These are phyloP conservation scores for Gadus macrocephalus DNA, from an alignment of 2,113 vertebrate species.

Conservation along the genomic window DNA sequence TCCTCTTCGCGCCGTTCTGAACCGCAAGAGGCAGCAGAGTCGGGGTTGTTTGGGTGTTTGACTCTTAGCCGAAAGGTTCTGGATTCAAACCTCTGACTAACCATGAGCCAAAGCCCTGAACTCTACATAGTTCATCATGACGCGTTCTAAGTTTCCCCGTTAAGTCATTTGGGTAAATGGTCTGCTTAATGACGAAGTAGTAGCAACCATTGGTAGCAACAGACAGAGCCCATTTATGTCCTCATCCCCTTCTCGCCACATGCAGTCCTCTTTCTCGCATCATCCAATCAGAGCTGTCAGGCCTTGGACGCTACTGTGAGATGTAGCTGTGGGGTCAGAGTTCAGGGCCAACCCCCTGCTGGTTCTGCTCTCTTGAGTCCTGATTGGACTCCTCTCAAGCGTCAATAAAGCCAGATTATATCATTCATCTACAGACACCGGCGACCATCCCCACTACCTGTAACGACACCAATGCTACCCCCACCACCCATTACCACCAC, in stretches of 20 bases:
- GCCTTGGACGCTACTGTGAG: slow-evolving; percentile 40
- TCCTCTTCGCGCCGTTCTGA: slow-evolving; percentile 47
- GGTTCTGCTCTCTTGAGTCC: slow-evolving; percentile 53
- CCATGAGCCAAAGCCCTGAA: too few relatives aligned
- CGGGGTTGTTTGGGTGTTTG: too few relatives aligned
- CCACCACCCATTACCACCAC: background rate
- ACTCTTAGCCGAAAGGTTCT: too few relatives aligned
- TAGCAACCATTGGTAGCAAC: slow-evolving; percentile 23
- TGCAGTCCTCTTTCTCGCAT: slow-evolving; percentile 38
- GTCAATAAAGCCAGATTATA: slow-evolving; percentile 63
- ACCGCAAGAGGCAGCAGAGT: too few relatives aligned
- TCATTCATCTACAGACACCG: slow-evolving; percentile 54
- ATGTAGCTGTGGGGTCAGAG: slow-evolving; percentile 50
- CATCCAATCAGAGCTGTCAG: slow-evolving; percentile 49
- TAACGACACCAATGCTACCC: too few relatives aligned
- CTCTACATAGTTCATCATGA: too few relatives aligned
- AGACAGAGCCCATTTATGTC: slow-evolving; percentile 30
- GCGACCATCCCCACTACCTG: slow-evolving; percentile 2
- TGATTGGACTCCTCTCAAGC: slow-evolving; percentile 58
- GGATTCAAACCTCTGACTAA: too few relatives aligned
- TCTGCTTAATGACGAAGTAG: too few relatives aligned
- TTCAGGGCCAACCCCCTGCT: slow-evolving; percentile 54
- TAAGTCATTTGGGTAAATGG: background rate
- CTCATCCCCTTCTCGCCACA: background rate
- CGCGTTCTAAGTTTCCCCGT: too few relatives aligned